These are phyloP conservation scores for Phymatocera aterrima DNA, from an alignment of 2,888 invertebrate species.

Conservation along the genomic window DNA sequence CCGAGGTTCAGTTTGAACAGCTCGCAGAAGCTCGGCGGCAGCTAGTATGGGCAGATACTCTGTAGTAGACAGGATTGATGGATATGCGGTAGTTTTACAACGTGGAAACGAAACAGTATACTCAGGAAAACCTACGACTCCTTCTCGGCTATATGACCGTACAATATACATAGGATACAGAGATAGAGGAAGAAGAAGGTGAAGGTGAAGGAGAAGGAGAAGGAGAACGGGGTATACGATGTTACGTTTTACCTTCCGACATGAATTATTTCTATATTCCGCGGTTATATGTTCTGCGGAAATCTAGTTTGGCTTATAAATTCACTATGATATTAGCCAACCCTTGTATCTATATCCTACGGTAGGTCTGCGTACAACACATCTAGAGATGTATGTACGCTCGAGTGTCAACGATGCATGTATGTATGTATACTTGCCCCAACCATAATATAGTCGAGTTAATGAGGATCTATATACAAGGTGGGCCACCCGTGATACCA, in stretches of 20 bases:
- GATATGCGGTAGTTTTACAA: slow-evolving; percentile 23
- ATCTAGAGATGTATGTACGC: background rate
- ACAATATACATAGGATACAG: too few relatives aligned
- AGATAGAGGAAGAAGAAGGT: too few relatives aligned
- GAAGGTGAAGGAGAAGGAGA: too few relatives aligned
- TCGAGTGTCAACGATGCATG: slow-evolving; percentile 1
- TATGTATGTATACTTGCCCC: too few relatives aligned
- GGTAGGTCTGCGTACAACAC: background rate
- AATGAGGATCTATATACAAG: slow-evolving; percentile 1
- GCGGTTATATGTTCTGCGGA: background rate
- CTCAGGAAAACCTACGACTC: background rate
- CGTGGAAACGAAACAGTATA: slow-evolving; percentile 2
- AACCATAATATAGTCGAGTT: background rate
- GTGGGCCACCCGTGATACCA: background rate
- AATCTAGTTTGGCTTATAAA: slow-evolving; percentile 21
- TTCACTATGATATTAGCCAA: slow-evolving; percentile 22
- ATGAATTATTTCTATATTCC: slow-evolving; percentile 17
- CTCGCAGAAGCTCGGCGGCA: background rate
- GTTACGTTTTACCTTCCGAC: slow-evolving; percentile 6
- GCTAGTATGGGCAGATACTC: slow-evolving; percentile 20
- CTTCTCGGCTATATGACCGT: too few relatives aligned
- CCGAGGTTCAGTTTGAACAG: background rate
- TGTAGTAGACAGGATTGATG: slow-evolving; percentile 14
- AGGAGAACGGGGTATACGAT: slow-evolving; percentile 11
- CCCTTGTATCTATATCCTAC: background rate